These are phyloP conservation scores for Apantesis nais DNA, from an alignment of 2,888 invertebrate species.

Conservation along the genomic window DNA sequence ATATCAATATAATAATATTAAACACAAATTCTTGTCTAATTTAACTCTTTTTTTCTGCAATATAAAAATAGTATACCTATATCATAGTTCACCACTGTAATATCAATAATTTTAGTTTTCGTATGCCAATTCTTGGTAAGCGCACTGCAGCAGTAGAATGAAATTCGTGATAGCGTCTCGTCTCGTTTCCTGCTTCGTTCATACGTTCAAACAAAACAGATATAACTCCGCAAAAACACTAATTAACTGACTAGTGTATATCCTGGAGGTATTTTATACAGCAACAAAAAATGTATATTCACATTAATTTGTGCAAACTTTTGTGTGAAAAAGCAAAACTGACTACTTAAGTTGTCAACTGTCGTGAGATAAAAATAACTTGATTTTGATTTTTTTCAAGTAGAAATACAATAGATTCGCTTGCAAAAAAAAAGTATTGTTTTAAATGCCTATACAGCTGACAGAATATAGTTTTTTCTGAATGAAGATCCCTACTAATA, in stretches of 20 bases:
- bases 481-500: no score
- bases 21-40: neutral
- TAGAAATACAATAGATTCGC: no score
- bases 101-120: neutral
- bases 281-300: neutral
- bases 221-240: slow-evolving; percentile 59
- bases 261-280: slow-evolving; percentile 19
- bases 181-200: slow-evolving; percentile 64
- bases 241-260: slow-evolving; percentile 55
- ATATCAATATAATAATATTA: neutral
- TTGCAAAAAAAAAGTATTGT: no score
- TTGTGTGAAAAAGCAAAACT: slow-evolving; percentile 2
- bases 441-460: no score
- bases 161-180: slow-evolving; percentile 68
- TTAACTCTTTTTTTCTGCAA: neutral
- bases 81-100: neutral
- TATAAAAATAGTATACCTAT: neutral
- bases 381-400: neutral
- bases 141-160: slow-evolving; percentile 52
- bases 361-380: neutral
- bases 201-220: slow-evolving; percentile 44
- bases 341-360: neutral
- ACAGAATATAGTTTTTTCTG: no score
- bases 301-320: neutral
- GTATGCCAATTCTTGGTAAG: slow-evolving; percentile 38